These are phyloP conservation scores for Drosophila jambulina DNA, from an alignment of 1,140 invertebrate species.

Conservation along the genomic window DNA sequence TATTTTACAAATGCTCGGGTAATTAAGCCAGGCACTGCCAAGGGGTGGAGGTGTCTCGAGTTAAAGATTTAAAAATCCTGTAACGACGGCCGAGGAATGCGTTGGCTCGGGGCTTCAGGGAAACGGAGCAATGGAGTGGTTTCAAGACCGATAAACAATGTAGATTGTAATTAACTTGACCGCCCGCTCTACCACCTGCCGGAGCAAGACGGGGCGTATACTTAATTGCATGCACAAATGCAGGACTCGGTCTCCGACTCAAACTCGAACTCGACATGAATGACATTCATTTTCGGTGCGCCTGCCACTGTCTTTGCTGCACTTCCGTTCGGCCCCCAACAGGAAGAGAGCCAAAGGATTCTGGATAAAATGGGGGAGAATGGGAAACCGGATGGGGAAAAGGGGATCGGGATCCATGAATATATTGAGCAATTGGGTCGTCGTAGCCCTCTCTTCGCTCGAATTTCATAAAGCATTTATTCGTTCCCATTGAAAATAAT, in stretches of 20 bases:
- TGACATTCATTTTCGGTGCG: constrained; percentile 74
- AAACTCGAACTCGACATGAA: constrained; percentile 55
- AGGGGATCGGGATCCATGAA: constrained; percentile 20
- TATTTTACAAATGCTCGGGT: constrained; percentile 55
- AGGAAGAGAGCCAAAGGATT: constrained; percentile 52
- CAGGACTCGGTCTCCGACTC: constrained; percentile 10
- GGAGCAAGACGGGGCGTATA: constrained; percentile 6
- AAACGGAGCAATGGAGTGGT: constrained; percentile 7
- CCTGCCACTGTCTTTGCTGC: constrained; percentile 54
- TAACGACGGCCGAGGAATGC: constrained; percentile 49
- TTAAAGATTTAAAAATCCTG: constrained; percentile 63
- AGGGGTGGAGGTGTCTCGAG: constrained; percentile 5
- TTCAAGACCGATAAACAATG: constrained; percentile 72
- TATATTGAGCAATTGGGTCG: constrained; percentile 52
- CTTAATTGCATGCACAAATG: constrained; percentile 75
- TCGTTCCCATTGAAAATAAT: constrained; percentile 78
- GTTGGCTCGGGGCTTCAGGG: background rate
- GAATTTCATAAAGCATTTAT: constrained; percentile 80
- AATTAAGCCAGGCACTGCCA: constrained; percentile 49
- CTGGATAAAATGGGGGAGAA: constrained; percentile 37
- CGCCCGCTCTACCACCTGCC: background rate
- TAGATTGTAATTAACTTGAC: constrained; percentile 80
- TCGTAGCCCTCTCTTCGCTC: constrained; percentile 29
- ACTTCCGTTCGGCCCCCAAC: constrained; percentile 64
- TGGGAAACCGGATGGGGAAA: background rate